phyloP scores from a whole-genome alignment of 2,888 invertebrate species.

The Heliconius charithonia region DNA sequence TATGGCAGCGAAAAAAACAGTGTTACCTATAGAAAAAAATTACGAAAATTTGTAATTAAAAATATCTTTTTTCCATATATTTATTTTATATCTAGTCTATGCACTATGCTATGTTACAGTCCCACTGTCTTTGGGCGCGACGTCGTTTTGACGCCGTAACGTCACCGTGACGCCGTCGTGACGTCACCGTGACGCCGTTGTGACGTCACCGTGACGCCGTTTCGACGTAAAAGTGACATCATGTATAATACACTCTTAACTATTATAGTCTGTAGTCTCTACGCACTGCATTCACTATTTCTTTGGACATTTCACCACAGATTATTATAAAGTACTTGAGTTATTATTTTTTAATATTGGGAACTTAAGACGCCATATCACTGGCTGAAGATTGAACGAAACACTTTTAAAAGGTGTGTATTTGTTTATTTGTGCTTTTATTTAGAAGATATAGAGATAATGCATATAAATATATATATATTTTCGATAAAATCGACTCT shows the following conservation, averaged over 20 bases:
- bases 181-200: conserved; percentile 23
- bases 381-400: conserved; percentile 20
- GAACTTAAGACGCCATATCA: conserved; percentile 27
- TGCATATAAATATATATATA: neutral
- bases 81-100: conserved; percentile 60
- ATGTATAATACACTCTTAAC: conserved; percentile 56
- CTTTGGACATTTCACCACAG: conserved; percentile 40
- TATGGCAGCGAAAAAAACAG: conserved; percentile 73
- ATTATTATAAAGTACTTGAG: conserved; percentile 29
- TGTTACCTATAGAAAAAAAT: conserved; percentile 45
- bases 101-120: conserved; percentile 74
- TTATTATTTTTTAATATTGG: conserved; percentile 13
- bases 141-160: conserved; percentile 31
- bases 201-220: conserved; percentile 23
- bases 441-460: neutral
- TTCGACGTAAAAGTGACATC: conserved; percentile 24
- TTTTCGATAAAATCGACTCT: neutral
- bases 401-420: neutral
- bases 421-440: conserved; percentile 1
- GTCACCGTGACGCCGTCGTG: neutral
- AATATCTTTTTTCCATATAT: conserved; percentile 77
- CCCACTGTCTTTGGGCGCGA: conserved; percentile 50
- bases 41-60: conserved; percentile 65
- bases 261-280: conserved; percentile 62
- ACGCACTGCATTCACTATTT: conserved; percentile 60